A percentile compares a stretch with the other conserved stretches of the same genome.
Evolutionary conservation across 2,113 vertebrate species (phyloP).

Genomic region (Xenopus tropicalis): DNA sequence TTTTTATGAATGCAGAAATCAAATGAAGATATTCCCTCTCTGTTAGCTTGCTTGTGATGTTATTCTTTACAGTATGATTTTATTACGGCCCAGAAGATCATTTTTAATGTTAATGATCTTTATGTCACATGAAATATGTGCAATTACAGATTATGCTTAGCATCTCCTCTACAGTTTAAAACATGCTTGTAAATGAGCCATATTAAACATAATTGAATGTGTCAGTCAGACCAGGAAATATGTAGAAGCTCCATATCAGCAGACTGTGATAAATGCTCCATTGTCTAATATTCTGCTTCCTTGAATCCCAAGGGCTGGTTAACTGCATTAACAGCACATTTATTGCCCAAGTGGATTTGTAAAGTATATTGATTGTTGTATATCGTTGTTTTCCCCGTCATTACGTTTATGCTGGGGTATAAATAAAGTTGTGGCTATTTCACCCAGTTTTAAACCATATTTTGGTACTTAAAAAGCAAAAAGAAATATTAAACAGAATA

Average conservation of each 20-base stretch:
- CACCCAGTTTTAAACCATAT: too few species aligned
- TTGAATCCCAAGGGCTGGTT: slow-evolving; percentile 17
- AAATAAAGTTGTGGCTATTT: too few species aligned
- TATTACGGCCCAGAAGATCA: slow-evolving; percentile 19
- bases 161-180: slow-evolving; percentile 42
- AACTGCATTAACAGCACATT: slow-evolving; percentile 5
- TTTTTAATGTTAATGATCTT: slow-evolving; percentile 12
- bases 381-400: too few species aligned
- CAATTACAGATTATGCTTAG: slow-evolving; percentile 46
- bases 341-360: slow-evolving; percentile 16
- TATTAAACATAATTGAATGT: slow-evolving; percentile 48
- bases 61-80: background rate
- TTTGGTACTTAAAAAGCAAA: too few species aligned
- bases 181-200: slow-evolving; percentile 39
- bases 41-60: too few species aligned
- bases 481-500: too few species aligned
- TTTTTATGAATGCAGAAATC: too few species aligned
- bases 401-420: too few species aligned
- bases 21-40: too few species aligned
- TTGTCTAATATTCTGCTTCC: slow-evolving; percentile 39
- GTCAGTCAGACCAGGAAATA: slow-evolving; percentile 51
- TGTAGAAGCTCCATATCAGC: slow-evolving; percentile 40
- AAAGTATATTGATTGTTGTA: background rate
- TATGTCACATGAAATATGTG: slow-evolving; percentile 37
- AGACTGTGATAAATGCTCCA: slow-evolving; percentile 47